Evolutionary conservation across 1,140 invertebrate genomes (phyloP).

Genomic region (Papilio aristodemus): DNA sequence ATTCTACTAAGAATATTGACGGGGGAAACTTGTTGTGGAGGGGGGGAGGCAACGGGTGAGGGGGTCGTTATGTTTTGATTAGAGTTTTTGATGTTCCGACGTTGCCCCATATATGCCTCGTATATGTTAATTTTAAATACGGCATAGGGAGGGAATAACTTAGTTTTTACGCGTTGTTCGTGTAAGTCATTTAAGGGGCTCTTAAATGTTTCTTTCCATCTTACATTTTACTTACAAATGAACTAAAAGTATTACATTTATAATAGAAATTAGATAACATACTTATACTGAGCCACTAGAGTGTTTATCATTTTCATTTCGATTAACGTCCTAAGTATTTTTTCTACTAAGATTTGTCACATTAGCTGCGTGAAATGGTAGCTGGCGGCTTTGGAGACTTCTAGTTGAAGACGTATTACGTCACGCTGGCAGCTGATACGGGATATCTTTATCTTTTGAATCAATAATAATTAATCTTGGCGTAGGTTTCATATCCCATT

Average conservation of each 20-base stretch:
- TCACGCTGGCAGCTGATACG: no score
- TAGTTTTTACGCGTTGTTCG: slow-evolving; percentile 26
- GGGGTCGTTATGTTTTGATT: slow-evolving; percentile 58
- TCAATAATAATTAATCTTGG: no score
- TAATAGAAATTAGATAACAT: background rate
- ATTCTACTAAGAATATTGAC: slow-evolving; percentile 73
- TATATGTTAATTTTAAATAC: slow-evolving; percentile 41
- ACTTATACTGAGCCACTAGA: no score
- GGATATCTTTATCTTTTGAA: no score
- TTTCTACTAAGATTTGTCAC: no score
- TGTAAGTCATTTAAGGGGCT: slow-evolving; percentile 11
- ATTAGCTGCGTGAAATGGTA: no score
- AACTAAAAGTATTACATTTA: background rate
- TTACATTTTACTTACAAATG: background rate
- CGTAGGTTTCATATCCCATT: no score
- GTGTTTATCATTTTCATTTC: no score
- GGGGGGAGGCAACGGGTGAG: slow-evolving; percentile 34
- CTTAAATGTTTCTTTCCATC: background rate
- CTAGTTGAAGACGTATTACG: no score
- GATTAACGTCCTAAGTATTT: no score
- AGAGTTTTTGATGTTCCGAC: slow-evolving; percentile 62
- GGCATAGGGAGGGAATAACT: slow-evolving; percentile 8
- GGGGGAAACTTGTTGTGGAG: slow-evolving; percentile 50
- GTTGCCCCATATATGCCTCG: slow-evolving; percentile 38
- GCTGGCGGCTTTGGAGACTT: no score